Conservation (phyloP, 30 jellyfish, hydroid and myxozoan species). For the Nemopilema nomurai region DNA sequence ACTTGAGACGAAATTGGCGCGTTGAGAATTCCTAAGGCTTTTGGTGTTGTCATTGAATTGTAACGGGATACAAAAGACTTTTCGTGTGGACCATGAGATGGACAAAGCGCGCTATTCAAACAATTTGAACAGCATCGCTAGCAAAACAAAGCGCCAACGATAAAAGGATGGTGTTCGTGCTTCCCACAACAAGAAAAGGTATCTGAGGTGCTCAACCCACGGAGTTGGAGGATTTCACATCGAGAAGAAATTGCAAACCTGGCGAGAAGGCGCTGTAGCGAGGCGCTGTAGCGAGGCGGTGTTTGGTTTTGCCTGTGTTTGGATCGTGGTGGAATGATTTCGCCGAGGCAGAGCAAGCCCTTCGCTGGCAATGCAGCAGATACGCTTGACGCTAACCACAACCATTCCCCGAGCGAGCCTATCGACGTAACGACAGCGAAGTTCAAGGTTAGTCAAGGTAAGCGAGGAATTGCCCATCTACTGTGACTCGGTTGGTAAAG, state of each 20-base stretch:
- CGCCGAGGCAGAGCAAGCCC: conserved; percentile 6
- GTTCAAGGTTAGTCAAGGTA: conserved; percentile 68
- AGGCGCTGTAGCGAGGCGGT: no score
- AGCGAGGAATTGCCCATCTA: background rate
- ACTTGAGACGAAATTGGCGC: background rate
- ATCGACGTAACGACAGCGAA: conserved; percentile 54
- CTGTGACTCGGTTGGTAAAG: background rate
- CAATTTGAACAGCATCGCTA: conserved; percentile 55
- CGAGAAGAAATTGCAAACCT: no score
- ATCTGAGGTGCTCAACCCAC: background rate
- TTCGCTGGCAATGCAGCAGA: conserved; percentile 1
- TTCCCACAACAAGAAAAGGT: background rate
- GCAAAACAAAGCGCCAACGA: conserved; percentile 51
- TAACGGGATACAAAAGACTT: conserved; percentile 28
- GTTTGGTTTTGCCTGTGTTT: background rate
- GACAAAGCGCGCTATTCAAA: conserved; percentile 74
- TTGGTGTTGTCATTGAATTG: conserved; percentile 2
- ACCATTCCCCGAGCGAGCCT: background rate
- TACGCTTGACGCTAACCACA: background rate
- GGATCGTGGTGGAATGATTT: conserved; percentile 8
- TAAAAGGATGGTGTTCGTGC: background rate
- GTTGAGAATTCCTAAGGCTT: conserved; percentile 13
- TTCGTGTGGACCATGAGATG: conserved; percentile 24
- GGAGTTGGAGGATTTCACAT: background rate
- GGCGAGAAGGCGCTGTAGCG: no score